A percentile compares a stretch with the other conserved stretches of the same genome.
phyloP scores from a whole-genome alignment of 2,888 invertebrate species.

The Portevinia maculata region DNA sequence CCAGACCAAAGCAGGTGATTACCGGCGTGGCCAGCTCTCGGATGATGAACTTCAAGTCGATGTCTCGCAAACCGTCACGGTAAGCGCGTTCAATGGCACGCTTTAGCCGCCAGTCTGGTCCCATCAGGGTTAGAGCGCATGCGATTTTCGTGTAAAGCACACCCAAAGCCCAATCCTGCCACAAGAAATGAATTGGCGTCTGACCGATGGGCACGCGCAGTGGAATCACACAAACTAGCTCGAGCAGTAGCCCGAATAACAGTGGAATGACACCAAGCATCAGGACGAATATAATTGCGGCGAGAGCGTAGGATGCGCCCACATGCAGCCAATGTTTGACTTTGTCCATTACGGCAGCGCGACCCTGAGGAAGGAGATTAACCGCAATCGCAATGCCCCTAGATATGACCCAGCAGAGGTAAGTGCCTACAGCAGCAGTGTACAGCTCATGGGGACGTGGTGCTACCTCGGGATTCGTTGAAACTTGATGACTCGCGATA shows the following conservation, averaged over 20 bases:
- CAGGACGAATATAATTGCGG: slow-evolving; percentile 87
- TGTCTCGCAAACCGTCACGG: slow-evolving; percentile 95
- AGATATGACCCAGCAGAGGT: slow-evolving; percentile 96
- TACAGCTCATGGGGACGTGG: slow-evolving; percentile 96
- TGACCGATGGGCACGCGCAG: slow-evolving; percentile 95
- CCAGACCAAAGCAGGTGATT: slow-evolving; percentile 93
- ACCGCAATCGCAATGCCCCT: slow-evolving; percentile 91
- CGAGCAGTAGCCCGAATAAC: slow-evolving; percentile 95
- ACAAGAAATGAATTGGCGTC: slow-evolving; percentile 93
- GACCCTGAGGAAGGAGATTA: slow-evolving; percentile 95
- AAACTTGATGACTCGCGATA: slow-evolving; percentile 77
- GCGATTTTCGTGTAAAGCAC: slow-evolving; percentile 99
- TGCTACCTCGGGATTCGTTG: slow-evolving; percentile 78
- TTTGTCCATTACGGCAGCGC: slow-evolving; percentile 88
- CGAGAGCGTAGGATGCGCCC: slow-evolving; percentile 90
- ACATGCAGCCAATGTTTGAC: slow-evolving; percentile 89
- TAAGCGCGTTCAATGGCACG: slow-evolving; percentile 96
- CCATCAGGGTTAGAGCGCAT: slow-evolving; percentile 98
- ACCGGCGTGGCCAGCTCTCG: slow-evolving; percentile 94
- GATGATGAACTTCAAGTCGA: slow-evolving; percentile 94
- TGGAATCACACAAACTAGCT: slow-evolving; percentile 95
- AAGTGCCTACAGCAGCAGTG: slow-evolving; percentile 96
- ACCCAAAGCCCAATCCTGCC: slow-evolving; percentile 99
- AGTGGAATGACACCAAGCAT: slow-evolving; percentile 95
- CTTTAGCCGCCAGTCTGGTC: slow-evolving; percentile 97